Evolutionary conservation across 2,113 vertebrate species (phyloP), one percentile per base, ranked within the genome.

Genomic region (Symphodus melops): DNA sequence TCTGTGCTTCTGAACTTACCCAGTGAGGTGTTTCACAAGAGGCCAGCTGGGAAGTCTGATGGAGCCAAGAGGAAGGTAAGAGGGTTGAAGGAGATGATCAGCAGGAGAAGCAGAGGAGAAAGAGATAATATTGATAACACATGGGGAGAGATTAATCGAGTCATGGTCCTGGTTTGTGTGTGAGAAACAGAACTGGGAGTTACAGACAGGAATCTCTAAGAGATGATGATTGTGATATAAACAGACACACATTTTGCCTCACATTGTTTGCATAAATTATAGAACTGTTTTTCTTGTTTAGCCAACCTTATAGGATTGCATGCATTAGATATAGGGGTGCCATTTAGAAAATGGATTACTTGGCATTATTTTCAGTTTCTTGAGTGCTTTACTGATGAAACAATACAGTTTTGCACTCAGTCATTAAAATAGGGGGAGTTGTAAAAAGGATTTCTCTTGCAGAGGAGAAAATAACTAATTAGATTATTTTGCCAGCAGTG

Each of bases 1-100:
- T 64, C 49, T 42, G 58, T 75, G 72, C 59, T 81, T 87, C 74
- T 88, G 87, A 90, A 76, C 64, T 56, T 79, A 77, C 77, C 84
- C 77, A 81, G 57, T 60, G 72, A 68, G 86, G 77, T 82, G 79
- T 89, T 90, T 87, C 82, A 88, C 84, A 90, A 88, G 68, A 88
- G 63, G 60, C 88, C 86, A 84, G 68, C 74, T 82, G 87, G 87
- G 81, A 85, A 79, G 73, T 62, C n/a, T 0, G 39, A 48, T 49
- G 74, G 63, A 84, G 83, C 80, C 82, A 86, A 78, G 56, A 53
- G 71, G 68, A 87, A 87, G 78, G 68, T 79, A 75, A 83, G 41
- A 46, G 67, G 73, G 66, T 83, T 73, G 71, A 75, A 58, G 54
- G 63, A 80, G 74, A 83, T 19, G 75, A 61, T 84, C 51, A 51